Conservation (phyloP, 2,797 vertebrate species). For the Enoplosus armatus region DNA sequence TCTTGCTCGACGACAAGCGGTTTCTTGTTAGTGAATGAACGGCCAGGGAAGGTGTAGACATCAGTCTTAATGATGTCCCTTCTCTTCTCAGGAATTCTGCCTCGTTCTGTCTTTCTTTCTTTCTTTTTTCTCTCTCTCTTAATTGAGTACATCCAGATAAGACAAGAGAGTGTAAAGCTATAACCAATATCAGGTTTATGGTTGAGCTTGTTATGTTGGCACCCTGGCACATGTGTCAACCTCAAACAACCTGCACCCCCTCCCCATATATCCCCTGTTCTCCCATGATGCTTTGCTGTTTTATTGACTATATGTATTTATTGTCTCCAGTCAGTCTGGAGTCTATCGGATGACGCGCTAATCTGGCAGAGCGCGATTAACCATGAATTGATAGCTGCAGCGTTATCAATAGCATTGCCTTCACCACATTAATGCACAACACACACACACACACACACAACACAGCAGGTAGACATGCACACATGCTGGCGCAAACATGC, state of each 20-base stretch:
- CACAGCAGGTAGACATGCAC: slow-evolving; percentile 19
- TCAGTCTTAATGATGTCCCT: slow-evolving; percentile 38
- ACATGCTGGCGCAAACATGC: slow-evolving; percentile 25
- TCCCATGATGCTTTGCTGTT: slow-evolving; percentile 81
- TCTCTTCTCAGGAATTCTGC: slow-evolving; percentile 11
- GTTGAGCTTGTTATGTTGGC: slow-evolving; percentile 45
- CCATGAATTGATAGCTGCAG: slow-evolving; percentile 69
- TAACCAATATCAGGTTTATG: slow-evolving; percentile 49
- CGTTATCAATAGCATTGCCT: slow-evolving; percentile 52
- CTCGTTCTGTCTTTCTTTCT: neutral
- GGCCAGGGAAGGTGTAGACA: slow-evolving; percentile 37
- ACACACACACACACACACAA: neutral
- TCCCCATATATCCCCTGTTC: slow-evolving; percentile 10
- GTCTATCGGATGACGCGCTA: slow-evolving; percentile 85
- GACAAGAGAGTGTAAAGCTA: slow-evolving; percentile 62
- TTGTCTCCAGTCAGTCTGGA: slow-evolving; percentile 91
- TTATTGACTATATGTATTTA: slow-evolving; percentile 90
- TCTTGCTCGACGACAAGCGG: slow-evolving; percentile 60
- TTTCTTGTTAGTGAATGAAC: slow-evolving; percentile 63
- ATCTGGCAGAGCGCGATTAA: slow-evolving; percentile 75
- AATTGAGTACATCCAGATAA: slow-evolving; percentile 69
- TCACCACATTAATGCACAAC: slow-evolving; percentile 10
- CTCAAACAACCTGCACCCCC: neutral
- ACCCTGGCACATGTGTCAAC: slow-evolving; percentile 40
- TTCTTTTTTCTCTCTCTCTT: slow-evolving; percentile 10